Conservation (phyloP, 2,888 invertebrate genomes). For the Coenonympha glycerion region DNA sequence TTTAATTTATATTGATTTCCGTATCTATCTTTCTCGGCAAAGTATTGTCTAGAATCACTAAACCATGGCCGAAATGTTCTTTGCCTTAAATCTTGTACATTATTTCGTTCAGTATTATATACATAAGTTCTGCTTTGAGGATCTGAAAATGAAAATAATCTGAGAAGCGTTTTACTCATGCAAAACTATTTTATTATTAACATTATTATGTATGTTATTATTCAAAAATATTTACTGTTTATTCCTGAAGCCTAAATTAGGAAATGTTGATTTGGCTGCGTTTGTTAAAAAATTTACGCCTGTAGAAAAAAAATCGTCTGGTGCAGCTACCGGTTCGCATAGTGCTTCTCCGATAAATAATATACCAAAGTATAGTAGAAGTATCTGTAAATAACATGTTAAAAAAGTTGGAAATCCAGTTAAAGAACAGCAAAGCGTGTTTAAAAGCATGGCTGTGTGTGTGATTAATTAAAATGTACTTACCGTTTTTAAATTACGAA, state of each 20-base stretch:
- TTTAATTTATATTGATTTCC: not conserved
- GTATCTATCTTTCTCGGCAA: not conserved
- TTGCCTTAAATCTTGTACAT: not conserved
- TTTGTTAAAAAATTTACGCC: not conserved
- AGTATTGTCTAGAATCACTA: not conserved
- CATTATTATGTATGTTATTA: not conserved
- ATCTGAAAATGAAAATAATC: constrained; percentile 5
- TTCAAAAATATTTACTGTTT: constrained; percentile 10
- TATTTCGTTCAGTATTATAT: not conserved
- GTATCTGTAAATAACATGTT: not conserved
- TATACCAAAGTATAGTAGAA: not conserved
- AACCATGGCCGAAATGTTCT: not conserved
- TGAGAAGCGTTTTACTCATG: not conserved
- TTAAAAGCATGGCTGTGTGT: no score
- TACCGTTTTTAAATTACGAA: not conserved
- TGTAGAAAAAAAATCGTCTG: not conserved
- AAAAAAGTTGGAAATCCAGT: no score
- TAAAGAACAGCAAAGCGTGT: no score
- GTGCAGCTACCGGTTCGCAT: not conserved
- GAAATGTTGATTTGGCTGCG: not conserved
- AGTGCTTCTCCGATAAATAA: not conserved
- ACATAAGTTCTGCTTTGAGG: not conserved
- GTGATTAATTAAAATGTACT: not conserved
- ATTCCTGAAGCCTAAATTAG: not conserved
- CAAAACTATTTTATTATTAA: not conserved